Conservation (phyloP, 2,888 invertebrate genomes). For the Heliconius aoede region DNA sequence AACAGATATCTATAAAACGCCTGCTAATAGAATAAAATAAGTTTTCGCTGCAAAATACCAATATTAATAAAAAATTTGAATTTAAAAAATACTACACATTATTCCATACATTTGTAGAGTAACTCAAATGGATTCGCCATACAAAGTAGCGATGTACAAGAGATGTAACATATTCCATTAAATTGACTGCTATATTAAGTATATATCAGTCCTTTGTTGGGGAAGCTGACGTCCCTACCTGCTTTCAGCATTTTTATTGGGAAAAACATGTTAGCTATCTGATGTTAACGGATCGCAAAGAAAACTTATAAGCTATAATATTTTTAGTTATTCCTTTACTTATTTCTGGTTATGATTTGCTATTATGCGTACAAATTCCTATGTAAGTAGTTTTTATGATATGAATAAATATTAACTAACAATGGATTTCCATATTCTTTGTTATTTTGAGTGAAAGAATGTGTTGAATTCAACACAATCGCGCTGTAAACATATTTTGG, state of each 20-base stretch:
- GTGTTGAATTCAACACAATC: not conserved
- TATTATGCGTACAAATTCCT: constrained; percentile 2
- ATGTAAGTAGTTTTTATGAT: constrained; percentile 1
- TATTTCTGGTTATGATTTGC: not conserved
- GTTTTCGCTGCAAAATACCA: not conserved
- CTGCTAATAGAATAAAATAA: not conserved
- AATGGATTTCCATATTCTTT: not conserved
- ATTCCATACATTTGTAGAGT: not conserved
- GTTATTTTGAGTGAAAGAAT: not conserved
- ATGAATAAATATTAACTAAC: not conserved
- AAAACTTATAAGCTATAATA: constrained; percentile 1
- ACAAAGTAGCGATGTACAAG: constrained; percentile 36
- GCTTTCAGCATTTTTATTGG: constrained; percentile 36
- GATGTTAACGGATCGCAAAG: constrained; percentile 1
- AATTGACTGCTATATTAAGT: constrained; percentile 40
- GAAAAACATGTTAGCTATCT: constrained; percentile 34
- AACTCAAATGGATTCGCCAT: constrained; percentile 12
- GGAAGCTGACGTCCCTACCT: constrained; percentile 28
- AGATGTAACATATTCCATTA: constrained; percentile 44
- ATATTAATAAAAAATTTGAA: not conserved
- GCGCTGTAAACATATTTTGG: too few species aligned
- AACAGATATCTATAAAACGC: not conserved
- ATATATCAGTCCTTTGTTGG: constrained; percentile 37
- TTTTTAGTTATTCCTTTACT: not conserved
- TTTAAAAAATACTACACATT: too few species aligned